A percentile compares a stretch with the other conserved stretches of the same genome.
Evolutionary conservation across 2,113 vertebrate species (phyloP).

Genomic region (Percopsis transmontana): DNA sequence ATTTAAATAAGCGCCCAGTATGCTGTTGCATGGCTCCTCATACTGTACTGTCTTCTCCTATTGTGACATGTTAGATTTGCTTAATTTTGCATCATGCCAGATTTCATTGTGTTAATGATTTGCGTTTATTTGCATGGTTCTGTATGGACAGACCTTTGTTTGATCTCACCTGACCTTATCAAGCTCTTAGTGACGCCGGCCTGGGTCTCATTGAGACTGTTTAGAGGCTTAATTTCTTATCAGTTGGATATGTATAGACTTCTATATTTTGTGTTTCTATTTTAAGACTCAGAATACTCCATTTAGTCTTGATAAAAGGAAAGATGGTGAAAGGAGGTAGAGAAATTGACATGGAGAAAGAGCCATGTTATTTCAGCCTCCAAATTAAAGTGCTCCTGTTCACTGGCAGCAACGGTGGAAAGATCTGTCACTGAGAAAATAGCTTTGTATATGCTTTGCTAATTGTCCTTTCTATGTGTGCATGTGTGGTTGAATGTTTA

Average conservation of each 20-base stretch:
- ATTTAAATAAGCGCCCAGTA: too few species aligned
- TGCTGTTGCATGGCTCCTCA: too few species aligned
- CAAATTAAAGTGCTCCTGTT: slow-evolving; percentile 20
- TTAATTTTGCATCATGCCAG: not conserved
- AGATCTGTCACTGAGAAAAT: slow-evolving; percentile 45
- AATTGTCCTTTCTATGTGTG: slow-evolving; percentile 32
- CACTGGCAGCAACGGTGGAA: slow-evolving; percentile 41
- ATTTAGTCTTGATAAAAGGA: slow-evolving; percentile 4
- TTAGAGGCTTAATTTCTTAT: not conserved
- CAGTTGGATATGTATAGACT: not conserved
- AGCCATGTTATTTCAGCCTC: slow-evolving; percentile 12
- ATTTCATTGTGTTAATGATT: not conserved
- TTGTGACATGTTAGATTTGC: not conserved
- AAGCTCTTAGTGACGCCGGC: not conserved
- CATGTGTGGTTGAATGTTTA: slow-evolving; percentile 2
- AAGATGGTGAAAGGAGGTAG: not conserved
- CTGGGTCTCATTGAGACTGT: too few species aligned
- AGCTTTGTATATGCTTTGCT: slow-evolving; percentile 22
- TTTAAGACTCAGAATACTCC: not conserved
- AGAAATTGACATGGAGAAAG: too few species aligned
- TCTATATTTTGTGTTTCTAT: not conserved
- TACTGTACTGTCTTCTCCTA: not conserved
- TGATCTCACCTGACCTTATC: not conserved
- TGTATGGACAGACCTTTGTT: not conserved
- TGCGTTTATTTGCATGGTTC: not conserved